These are phyloP conservation scores for Thalassaphorura encarpata DNA, from an alignment of 1,140 invertebrate genomes.

Conservation along the genomic window DNA sequence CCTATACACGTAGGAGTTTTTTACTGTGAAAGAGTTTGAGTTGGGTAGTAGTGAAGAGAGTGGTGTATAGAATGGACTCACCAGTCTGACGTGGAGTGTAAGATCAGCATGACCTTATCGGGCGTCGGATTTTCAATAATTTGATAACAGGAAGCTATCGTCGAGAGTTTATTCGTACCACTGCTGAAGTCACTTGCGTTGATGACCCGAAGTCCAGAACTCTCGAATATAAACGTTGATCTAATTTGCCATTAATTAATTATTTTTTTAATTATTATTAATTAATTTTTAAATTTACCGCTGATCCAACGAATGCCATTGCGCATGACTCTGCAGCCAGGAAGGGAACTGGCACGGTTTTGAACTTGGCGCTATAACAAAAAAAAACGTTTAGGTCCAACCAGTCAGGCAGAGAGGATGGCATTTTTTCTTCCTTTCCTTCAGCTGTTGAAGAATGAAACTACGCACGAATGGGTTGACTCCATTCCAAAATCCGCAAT, in stretches of 20 bases:
- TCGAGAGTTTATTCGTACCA: constrained; percentile 19
- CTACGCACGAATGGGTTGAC: too few species aligned
- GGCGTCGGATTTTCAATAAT: constrained; percentile 30
- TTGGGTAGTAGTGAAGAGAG: too few species aligned
- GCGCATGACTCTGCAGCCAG: constrained; percentile 35
- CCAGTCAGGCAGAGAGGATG: too few species aligned
- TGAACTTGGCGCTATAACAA: constrained; percentile 20
- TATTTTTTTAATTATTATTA: too few species aligned
- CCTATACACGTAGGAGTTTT: too few species aligned
- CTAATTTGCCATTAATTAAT: too few species aligned
- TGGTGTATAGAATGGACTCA: constrained; percentile 24
- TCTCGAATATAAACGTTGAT: constrained; percentile 36
- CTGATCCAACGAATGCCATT: constrained; percentile 38
- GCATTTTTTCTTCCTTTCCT: too few species aligned
- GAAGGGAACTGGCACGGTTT: constrained; percentile 36
- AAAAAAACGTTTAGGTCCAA: too few species aligned
- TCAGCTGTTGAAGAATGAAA: too few species aligned
- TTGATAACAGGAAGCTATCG: constrained; percentile 29
- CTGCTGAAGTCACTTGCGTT: constrained; percentile 30
- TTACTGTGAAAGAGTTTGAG: constrained; percentile 35
- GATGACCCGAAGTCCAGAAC: constrained; percentile 23
- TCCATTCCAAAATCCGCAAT: too few species aligned
- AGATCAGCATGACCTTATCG: constrained; percentile 29
- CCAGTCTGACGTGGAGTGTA: constrained; percentile 34
- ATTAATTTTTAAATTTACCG: too few species aligned